phyloP scores from a whole-genome alignment of 2,113 vertebrate genomes.

The Callaeas wilsoni region DNA sequence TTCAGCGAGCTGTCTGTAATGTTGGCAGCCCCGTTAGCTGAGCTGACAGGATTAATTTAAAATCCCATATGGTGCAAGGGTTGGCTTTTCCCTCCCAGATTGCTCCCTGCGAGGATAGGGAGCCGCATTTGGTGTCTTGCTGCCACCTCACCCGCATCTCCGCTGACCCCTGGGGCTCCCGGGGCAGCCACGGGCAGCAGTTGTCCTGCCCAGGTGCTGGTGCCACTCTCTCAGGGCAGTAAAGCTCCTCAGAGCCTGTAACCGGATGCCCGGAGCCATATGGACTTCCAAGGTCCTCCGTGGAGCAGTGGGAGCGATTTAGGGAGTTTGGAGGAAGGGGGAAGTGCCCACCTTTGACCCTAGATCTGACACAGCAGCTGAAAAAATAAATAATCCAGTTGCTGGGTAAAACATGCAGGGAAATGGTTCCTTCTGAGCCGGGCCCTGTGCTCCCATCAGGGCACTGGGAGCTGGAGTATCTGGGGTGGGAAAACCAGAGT shows the following conservation, averaged over 20 bases:
- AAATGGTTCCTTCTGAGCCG: accelerated
- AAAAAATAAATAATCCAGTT: background rate
- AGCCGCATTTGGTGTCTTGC: background rate
- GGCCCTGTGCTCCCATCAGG: background rate
- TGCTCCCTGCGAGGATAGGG: background rate
- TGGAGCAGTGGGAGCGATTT: background rate
- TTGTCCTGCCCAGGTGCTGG: background rate
- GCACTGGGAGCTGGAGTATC: accelerated
- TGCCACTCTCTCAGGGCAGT: background rate
- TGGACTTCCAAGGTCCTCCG: background rate
- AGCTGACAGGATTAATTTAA: constrained; percentile 43
- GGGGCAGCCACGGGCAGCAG: background rate
- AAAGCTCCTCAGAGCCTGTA: background rate
- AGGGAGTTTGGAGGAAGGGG: background rate
- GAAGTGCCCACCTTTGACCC: background rate
- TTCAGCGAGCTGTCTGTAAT: background rate
- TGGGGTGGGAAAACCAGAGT: background rate
- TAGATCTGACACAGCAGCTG: background rate
- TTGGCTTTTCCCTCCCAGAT: background rate
- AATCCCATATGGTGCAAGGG: constrained; percentile 8
- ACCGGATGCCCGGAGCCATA: background rate
- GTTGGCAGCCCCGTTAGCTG: constrained; percentile 3
- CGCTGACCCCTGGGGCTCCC: background rate
- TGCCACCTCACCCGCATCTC: background rate
- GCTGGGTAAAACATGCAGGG: accelerated